phyloP scores from a whole-genome alignment of 2,797 vertebrate genomes.

The Hippopotamyrus pictus region DNA sequence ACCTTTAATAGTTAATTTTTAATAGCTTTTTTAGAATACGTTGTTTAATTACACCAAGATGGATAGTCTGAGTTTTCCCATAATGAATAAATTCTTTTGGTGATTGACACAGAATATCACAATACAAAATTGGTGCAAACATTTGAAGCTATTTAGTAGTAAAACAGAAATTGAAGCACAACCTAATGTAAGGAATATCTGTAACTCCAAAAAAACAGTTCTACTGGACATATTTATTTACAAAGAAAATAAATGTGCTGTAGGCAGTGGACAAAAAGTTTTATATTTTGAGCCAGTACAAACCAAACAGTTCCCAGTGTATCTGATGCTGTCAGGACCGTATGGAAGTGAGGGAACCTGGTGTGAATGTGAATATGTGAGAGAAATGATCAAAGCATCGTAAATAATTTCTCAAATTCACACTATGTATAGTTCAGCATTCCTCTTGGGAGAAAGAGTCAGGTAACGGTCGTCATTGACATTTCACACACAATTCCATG shows the following conservation, averaged over 20 bases:
- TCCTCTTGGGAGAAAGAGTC: not conserved
- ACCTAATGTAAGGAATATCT: not conserved
- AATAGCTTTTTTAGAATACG: not conserved
- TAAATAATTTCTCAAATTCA: not conserved
- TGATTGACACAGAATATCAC: not conserved
- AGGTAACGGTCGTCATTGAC: not conserved
- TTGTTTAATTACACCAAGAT: not conserved
- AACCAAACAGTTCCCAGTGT: not conserved
- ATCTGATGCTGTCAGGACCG: not conserved
- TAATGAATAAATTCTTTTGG: not conserved
- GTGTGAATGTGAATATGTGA: not conserved
- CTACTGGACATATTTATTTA: not conserved
- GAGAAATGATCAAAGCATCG: not conserved
- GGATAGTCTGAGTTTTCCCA: not conserved
- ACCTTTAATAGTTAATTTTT: not conserved
- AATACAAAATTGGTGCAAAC: not conserved
- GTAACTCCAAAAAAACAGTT: not conserved
- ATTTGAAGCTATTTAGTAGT: not conserved
- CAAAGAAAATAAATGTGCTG: not conserved
- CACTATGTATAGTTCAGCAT: not conserved
- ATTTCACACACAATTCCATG: not conserved
- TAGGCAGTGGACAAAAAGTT: conserved; percentile 1
- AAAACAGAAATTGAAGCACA: not conserved
- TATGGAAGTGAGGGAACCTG: not conserved
- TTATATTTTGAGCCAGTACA: not conserved